Evolutionary conservation across 2,797 vertebrate genomes (phyloP), one percentile per base, ranked within the genome.

Genomic region (Siniperca scherzeri): DNA sequence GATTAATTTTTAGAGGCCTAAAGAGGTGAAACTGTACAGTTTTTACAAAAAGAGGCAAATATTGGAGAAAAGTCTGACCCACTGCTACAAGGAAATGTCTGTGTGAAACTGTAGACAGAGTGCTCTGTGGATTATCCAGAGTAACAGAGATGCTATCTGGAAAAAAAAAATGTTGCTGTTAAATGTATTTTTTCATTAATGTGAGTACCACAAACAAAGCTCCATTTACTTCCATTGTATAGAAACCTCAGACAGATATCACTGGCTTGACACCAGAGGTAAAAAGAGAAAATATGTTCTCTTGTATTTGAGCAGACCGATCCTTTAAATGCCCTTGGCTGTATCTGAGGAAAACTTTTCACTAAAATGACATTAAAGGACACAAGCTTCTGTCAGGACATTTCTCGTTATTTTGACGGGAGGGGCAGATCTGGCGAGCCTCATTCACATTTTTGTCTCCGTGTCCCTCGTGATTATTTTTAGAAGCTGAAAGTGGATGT

Each of bases 401-500:
- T 68, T 74, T 75, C 65, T 80, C 68, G 56, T 87, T 88, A 77
- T 88, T 80, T 74, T 76, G 83, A 80, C 65, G 80, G 61, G 65
- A 59, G 76, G 60, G 71, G 70, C 83, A 64, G 72, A 81, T 57
- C 77, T 78, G 86, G 70, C 46, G 61, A 88, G 59, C 70, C 83
- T 81, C 83, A 85, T 77, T 90, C 90, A 82, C 90, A 82, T 91
- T 81, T 90, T 77, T 48, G 67, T 90, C 86, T 87, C 52, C 25
- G n/a, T 68, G 67, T 91, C 88, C 73, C 80, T 80, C 21, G 2
- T 44, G 70, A 88, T 88, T 91, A 91, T 93, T 92, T 93, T 92
- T 91, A 89, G 87, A 85, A 84, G 90, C 83, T 87, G 57, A 91
- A 93, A 91, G 88, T 93, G 85, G 77, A 86, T 90, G 81, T 90